These are phyloP conservation scores for Alcedo quadribrachys DNA, from an alignment of 2,797 vertebrate genomes.

Conservation along the genomic window DNA sequence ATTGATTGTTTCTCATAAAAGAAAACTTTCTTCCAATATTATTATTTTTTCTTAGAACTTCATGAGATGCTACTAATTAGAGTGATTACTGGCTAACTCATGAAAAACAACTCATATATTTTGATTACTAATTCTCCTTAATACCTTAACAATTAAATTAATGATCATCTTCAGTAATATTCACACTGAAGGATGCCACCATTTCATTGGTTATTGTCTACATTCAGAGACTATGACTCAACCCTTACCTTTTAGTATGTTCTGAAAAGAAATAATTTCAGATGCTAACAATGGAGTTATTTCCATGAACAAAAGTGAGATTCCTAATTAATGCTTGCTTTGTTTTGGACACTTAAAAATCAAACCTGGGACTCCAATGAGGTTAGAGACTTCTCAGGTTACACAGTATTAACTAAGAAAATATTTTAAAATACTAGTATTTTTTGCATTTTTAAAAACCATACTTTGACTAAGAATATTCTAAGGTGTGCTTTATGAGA, in stretches of 20 bases:
- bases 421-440: neutral
- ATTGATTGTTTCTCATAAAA: neutral
- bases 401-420: neutral
- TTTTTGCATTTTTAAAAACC: neutral
- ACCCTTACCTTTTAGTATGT: neutral
- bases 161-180: neutral
- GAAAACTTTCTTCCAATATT: neutral
- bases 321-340: neutral
- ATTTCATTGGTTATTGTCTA: neutral
- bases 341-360: neutral
- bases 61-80: neutral
- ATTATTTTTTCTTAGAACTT: neutral
- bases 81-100: neutral
- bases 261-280: neutral
- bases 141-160: neutral
- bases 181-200: neutral
- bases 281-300: neutral
- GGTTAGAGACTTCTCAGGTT: neutral
- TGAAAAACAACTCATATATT: neutral
- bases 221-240: neutral
- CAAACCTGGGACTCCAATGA: neutral
- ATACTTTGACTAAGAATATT: neutral
- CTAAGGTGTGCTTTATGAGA: neutral
- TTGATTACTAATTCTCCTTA: neutral
- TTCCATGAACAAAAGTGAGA: neutral